Conservation (phyloP, 2,888 invertebrate species). For the Geophilus truncorum region DNA sequence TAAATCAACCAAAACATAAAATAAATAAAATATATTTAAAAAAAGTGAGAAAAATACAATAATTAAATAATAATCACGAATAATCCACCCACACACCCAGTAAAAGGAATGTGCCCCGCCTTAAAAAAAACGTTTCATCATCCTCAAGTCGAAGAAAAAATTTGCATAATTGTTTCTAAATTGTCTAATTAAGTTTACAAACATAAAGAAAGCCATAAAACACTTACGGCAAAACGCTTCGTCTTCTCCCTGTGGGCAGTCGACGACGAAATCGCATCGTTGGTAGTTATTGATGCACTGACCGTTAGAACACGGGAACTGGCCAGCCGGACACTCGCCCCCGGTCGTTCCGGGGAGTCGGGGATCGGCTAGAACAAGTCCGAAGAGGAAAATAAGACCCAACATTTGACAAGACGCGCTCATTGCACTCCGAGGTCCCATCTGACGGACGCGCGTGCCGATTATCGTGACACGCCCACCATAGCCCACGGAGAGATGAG, state of each 20-base stretch:
- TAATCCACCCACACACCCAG: background rate
- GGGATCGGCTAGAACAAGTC: background rate
- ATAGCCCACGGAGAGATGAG: conserved; percentile 6
- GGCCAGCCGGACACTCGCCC: background rate
- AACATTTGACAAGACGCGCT: background rate
- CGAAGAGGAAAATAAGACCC: background rate
- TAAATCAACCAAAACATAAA: background rate
- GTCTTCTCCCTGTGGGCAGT: conserved; percentile 64
- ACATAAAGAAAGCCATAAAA: background rate
- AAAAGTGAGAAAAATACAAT: background rate
- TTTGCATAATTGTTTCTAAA: background rate
- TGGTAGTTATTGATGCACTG: conserved; percentile 45
- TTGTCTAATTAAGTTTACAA: background rate
- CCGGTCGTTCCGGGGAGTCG: background rate
- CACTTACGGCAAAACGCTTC: conserved; percentile 57
- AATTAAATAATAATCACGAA: background rate
- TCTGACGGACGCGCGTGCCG: conserved; percentile 35
- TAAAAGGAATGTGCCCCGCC: conserved; percentile 22
- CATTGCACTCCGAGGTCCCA: background rate
- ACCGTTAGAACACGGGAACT: conserved; percentile 47
- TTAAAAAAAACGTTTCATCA: background rate
- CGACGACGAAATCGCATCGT: conserved; percentile 53
- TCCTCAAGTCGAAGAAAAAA: background rate
- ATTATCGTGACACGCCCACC: conserved; percentile 36
- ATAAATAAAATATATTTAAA: background rate